Base-by-base conservation (phyloP, 2,888 invertebrate genomes). In the Morinoia aosen region DNA sequence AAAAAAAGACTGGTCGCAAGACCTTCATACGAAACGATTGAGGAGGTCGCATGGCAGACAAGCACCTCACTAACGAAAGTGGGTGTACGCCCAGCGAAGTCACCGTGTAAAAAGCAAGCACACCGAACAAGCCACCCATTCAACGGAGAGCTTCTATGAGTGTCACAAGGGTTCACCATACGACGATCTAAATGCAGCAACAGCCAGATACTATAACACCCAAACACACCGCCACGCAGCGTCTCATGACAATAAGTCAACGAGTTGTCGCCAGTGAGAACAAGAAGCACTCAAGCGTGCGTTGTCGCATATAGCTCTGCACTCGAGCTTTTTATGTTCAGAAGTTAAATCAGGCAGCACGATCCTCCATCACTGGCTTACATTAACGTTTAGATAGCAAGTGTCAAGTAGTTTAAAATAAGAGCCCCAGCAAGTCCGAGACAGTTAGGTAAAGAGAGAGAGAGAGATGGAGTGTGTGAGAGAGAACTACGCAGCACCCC, bases 351-450 rank as follows among this genome's bases (percentile, higher is more conserved):
- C 93, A 57, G 93, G 57, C 93, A 57, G 48, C 56, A 57, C 93
- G 93, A 93, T 93, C 57, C 93, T 93, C 39, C 93, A 93, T 57
- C 93, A 93, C 93, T 93, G 56, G 93, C 90, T 93, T 93, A 93
- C 93, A 93, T 93, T 93, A 93, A 57, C 57, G 93, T 57, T 93
- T 11, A 93, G 93, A 93, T 93, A 93, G 57, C 93, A 57, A 93
- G 93, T 93, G 93, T 93, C 93, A 93, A 93, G 93, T 93, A 93
- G 93, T 93, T 93, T 93, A 93, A 93, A 93, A 93, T 93, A 93
- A 57, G 93, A 93, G 93, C 57, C 48, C 12, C 40, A 48, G 10
- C 48, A 39, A 39, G 90, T 90, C 90, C 48, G 90, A 39, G 90
- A 90, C 90, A 90, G 90, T 90, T 90, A 90, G 19, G 90, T 90